Evolutionary conservation across 2,113 vertebrate species (phyloP), one percentile per base, ranked within the genome.

Genomic region (Alethe diademata): DNA sequence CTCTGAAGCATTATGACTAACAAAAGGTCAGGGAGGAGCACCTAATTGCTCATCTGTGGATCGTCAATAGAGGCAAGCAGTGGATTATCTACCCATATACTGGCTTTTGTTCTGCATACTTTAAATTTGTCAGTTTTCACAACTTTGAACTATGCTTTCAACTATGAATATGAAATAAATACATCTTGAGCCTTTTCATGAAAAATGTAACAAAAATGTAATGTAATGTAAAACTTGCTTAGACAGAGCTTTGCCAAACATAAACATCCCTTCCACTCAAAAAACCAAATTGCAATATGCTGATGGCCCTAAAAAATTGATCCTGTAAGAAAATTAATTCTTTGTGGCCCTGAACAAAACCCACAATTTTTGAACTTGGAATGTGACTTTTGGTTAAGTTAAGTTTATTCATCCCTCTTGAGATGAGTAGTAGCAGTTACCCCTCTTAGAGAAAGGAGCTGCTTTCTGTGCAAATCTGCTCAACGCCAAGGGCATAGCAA

Each of bases 401-500:
- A 40, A 40, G 40, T 64, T 86, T 81, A 71, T 88, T 86, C 53
- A 45, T 12, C 23, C 18, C 23, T 47, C 45, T 43, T 53, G 31
- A 87, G 60, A 56, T 22, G 24, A 54, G 31, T 50, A 36, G 48
- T 35, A 84, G 66, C 18, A 14, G 10, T 76, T 75, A 48, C 5
- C 19, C 66, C n/a, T 54, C 60, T 69, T 29, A 43, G 38, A 66
- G 70, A 74, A 92, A 86, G 75, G 14, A 51, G 54, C 45, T 73
- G 50, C 42, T 50, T 28, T 17, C 28, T 48, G 7, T 40, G 70
- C 35, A 62, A 45, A 85, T 20, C 43, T 17, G 33, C 12, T 3
- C 24, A 42, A 9, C 0, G 0, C 1, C 1, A 50, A 58, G 33
- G 65, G 38, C n/a, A n/a, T n/a, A n/a, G n/a, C n/a, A n/a, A n/a